Evolutionary conservation across 2,113 vertebrate species (phyloP), one percentile per base, ranked within the genome.

Genomic region (Spermophilus dauricus): DNA sequence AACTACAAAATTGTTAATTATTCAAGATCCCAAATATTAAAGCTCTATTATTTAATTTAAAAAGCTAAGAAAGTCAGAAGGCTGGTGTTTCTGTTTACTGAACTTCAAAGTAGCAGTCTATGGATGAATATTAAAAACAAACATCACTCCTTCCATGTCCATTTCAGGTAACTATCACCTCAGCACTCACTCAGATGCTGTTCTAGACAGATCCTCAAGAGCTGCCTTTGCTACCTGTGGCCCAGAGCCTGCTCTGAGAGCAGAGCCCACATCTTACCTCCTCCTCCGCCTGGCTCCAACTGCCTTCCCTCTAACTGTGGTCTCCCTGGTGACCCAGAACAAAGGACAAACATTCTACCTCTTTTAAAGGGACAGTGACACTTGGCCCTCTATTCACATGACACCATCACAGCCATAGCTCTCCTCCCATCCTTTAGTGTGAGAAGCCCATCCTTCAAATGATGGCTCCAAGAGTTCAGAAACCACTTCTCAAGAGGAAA

Each of bases 351-450:
- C 80, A 93, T 87, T 97, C 91, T 37, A 8, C 7, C 18, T 56
- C 65, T 82, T 53, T 97, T 97, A 97, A 97, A 97, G 95, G 42
- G 65, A 93, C 89, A 93, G 53, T 0, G 16, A 53, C 26, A 17
- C 10, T 20, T 0, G 61, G 53, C 53, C 20, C 39, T 70, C 84
- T 20, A 9, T 32, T 61, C 53, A 32, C 34, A 26, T 17, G 13
- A 6, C 4, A 9, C 1, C 12, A 37, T 6, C 37, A 20, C 0
- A 5, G 13, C 26, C 85, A 28, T 26, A 30, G 42, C 8, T 37
- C 37, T 84, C 67, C 39, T 32, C 1, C 37, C 45, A 45, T 45
- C 45, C 45, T 45, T 45, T 45, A 45, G 45, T 9, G 61, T 5
- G 26, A 28, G 16, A 63, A 51, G 61, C 7, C 67, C 8, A 37